phyloP scores from a whole-genome alignment of 2,797 vertebrate genomes.

The Ptychobarbus kaznakovi region DNA sequence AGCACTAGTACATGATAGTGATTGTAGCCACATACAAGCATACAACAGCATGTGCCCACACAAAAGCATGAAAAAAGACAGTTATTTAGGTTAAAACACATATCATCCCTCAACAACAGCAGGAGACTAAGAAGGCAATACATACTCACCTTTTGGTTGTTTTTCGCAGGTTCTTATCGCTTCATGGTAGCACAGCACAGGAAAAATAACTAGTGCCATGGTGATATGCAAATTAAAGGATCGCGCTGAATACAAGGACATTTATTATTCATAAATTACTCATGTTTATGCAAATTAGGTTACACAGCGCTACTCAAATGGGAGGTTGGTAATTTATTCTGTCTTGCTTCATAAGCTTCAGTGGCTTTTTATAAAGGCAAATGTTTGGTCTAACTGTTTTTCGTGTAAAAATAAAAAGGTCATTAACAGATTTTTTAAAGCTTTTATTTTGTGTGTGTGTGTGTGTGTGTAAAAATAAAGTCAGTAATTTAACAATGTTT shows the following conservation, averaged over 20 bases:
- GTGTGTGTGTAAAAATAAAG: not conserved
- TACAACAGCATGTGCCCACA: slow-evolving; percentile 31
- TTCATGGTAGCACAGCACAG: slow-evolving; percentile 80
- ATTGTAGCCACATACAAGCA: slow-evolving; percentile 59
- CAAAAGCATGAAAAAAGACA: not conserved
- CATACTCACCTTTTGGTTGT: slow-evolving; percentile 80
- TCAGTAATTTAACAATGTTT: not conserved
- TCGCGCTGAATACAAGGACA: slow-evolving; percentile 87
- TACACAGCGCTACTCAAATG: slow-evolving; percentile 72
- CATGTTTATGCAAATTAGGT: slow-evolving; percentile 94
- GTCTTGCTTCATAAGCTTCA: slow-evolving; percentile 61
- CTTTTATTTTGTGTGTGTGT: not conserved
- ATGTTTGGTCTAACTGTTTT: slow-evolving; percentile 21
- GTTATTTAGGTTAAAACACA: not conserved
- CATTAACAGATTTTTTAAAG: not conserved
- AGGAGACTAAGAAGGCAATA: slow-evolving; percentile 57
- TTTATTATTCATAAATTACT: slow-evolving; percentile 99
- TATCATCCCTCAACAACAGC: not conserved
- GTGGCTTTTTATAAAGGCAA: slow-evolving; percentile 34
- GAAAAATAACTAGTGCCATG: slow-evolving; percentile 88
- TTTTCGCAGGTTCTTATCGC: slow-evolving; percentile 86
- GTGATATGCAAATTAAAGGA: slow-evolving; percentile 93
- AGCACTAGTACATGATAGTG: slow-evolving; percentile 71
- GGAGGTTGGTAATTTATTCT: slow-evolving; percentile 73
- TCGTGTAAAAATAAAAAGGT: not conserved